Evolutionary conservation across 2,888 invertebrate genomes (phyloP).

Genomic region (Dicyrtoma fusca): DNA sequence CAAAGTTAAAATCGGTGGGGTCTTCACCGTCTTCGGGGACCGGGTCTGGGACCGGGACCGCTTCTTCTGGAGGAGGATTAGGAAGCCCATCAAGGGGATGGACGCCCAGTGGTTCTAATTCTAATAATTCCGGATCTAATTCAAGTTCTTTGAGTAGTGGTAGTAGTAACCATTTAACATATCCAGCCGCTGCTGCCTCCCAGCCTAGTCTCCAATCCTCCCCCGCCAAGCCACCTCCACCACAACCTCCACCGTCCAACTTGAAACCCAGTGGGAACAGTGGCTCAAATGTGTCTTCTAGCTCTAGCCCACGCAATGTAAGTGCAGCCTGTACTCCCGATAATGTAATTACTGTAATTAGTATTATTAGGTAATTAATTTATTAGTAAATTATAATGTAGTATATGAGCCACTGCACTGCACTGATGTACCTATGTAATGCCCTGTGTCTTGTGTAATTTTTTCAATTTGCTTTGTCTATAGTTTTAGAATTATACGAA

Average conservation of each 20-base stretch:
- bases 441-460: no score
- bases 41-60: no score
- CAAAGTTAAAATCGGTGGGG: constrained; percentile 76
- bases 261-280: constrained; percentile 65
- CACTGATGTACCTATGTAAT: no score
- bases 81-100: constrained; percentile 60
- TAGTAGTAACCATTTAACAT: constrained; percentile 29
- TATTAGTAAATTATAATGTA: no score
- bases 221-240: constrained; percentile 67
- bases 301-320: constrained; percentile 11
- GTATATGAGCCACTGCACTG: no score
- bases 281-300: background rate
- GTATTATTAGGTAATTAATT: no score
- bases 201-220: constrained; percentile 47
- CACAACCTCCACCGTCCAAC: constrained; percentile 72
- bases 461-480: background rate
- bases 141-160: constrained; percentile 31
- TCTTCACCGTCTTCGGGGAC: constrained; percentile 46
- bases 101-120: constrained; percentile 39
- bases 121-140: constrained; percentile 17
- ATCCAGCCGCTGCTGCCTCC: constrained; percentile 33
- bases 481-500: no score
- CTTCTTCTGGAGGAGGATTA: no score
- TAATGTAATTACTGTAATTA: no score
- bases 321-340: no score